Evolutionary conservation across 2,113 vertebrate genomes (phyloP), one percentile per base, ranked within the genome.

Genomic region (Falco punctatus): DNA sequence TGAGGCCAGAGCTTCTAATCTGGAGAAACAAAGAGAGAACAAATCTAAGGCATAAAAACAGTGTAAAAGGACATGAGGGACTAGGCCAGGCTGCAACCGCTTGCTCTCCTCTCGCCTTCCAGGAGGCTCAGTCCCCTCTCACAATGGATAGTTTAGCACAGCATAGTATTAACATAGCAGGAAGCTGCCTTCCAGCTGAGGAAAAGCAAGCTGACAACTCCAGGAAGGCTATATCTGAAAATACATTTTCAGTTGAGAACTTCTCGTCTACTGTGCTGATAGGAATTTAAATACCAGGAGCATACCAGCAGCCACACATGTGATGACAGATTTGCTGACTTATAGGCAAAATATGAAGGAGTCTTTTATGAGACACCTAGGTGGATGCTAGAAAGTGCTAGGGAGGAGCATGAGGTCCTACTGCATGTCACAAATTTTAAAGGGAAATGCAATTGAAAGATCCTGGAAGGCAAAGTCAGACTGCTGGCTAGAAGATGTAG

Each of bases 381-480:
- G 11, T 44, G 78, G 55, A 32, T 33, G 88, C 32, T 77, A 55
- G 13, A n/a, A 71, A 84, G 57, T 6, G 57, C 77, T 10, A 58
- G 58, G 89, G 40, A 96, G 65, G 78, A 87, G 93, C 84, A 58
- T 1, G 21, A 69, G 92, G 66, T 88, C 94, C 81, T 48, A n/a
- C 49, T 57, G 59, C 61, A 77, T 72, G 84, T 75, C 94, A 87
- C 54, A 6, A 2, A 88, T 91, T 88, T 87, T 79, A 8, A 52
- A 90, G 81, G 62, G 70, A 95, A 57, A 88, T 5, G 65, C 77
- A 40, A 82, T 58, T 9, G 4, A 69, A 93, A 57, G 85, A 65
- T 88, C 90, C 93, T 95, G 90, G 78, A 95, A 95, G 92, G 94
- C 90, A 88, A 79, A 96, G 62, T 51, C 94, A 61, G 87, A 21